Conservation (phyloP, 2,113 vertebrate genomes). For the Campylorhamphus procurvoides region DNA sequence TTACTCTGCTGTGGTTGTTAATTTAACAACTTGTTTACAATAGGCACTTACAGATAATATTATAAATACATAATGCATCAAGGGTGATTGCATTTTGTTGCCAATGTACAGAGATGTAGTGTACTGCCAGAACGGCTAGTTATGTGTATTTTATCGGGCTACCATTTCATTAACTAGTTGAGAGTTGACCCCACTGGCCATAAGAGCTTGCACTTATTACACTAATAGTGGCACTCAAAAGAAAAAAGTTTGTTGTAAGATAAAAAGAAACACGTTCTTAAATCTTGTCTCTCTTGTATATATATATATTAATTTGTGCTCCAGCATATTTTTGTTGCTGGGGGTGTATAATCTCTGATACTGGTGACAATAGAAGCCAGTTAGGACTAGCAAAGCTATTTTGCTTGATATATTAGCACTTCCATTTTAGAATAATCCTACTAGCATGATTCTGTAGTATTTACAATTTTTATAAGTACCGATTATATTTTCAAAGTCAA, state of each 20-base stretch:
- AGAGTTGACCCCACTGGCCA: neutral
- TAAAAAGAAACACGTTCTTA: conserved; percentile 9
- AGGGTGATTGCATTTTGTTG: neutral
- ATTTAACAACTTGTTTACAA: conserved; percentile 56
- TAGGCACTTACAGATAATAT: conserved; percentile 36
- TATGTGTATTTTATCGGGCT: neutral
- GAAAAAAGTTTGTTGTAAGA: neutral
- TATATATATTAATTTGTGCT: conserved; percentile 18
- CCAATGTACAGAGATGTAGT: neutral
- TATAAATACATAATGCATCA: conserved; percentile 30
- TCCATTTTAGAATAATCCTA: conserved; percentile 76
- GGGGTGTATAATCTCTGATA: conserved; percentile 72
- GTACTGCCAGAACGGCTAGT: neutral
- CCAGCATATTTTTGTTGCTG: conserved; percentile 55
- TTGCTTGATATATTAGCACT: conserved; percentile 74
- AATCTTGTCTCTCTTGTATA: conserved; percentile 24
- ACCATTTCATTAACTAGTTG: neutral
- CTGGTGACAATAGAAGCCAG: conserved; percentile 71
- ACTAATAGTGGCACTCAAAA: neutral
- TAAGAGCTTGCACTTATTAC: neutral
- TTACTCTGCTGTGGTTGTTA: conserved; percentile 27
- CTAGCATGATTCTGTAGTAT: conserved; percentile 76
- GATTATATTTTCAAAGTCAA: conserved; percentile 80
- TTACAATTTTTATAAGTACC: conserved; percentile 77
- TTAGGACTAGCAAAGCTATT: conserved; percentile 72